A percentile compares a stretch with the other conserved stretches of the same genome.
Conservation (phyloP, 1,140 invertebrate species). For the Listronotus oregonensis region DNA sequence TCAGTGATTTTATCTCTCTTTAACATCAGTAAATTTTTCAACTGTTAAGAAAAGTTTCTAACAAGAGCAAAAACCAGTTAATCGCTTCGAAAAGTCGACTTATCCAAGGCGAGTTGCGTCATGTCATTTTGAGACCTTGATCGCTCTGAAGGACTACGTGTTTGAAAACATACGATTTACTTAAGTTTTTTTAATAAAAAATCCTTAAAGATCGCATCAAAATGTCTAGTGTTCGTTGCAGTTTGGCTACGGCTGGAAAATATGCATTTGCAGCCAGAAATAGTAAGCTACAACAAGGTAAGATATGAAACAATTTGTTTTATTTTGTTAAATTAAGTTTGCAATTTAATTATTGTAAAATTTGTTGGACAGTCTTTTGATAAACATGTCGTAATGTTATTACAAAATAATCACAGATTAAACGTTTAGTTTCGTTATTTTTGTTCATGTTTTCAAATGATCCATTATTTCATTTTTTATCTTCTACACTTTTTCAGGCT, state of each 20-base stretch:
- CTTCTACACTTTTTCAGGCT: too few species aligned
- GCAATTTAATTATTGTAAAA: too few species aligned
- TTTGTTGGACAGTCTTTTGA: too few species aligned
- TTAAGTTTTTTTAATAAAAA: conserved; percentile 15
- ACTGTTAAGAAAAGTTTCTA: background rate
- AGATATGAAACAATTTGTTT: too few species aligned
- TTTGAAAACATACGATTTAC: conserved; percentile 28
- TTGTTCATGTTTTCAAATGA: too few species aligned
- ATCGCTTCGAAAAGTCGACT: background rate
- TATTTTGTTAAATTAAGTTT: too few species aligned
- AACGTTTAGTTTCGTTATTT: too few species aligned
- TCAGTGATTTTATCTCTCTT: conserved; percentile 2
- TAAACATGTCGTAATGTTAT: too few species aligned
- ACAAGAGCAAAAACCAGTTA: background rate
- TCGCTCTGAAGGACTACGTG: conserved; percentile 28
- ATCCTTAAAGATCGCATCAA: conserved; percentile 10
- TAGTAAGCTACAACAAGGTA: conserved; percentile 50
- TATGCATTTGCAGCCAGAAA: conserved; percentile 47
- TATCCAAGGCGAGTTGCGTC: conserved; percentile 28
- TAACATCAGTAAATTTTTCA: background rate
- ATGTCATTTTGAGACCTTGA: conserved; percentile 38
- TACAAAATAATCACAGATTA: too few species aligned
- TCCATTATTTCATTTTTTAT: too few species aligned
- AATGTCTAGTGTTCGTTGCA: conserved; percentile 53
- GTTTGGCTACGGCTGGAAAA: conserved; percentile 49